Percentiles rank a stretch among this genome's conserved stretches.
Evolutionary conservation across 2,797 vertebrate species (phyloP).

Genomic region (Epinephelus malabaricus): DNA sequence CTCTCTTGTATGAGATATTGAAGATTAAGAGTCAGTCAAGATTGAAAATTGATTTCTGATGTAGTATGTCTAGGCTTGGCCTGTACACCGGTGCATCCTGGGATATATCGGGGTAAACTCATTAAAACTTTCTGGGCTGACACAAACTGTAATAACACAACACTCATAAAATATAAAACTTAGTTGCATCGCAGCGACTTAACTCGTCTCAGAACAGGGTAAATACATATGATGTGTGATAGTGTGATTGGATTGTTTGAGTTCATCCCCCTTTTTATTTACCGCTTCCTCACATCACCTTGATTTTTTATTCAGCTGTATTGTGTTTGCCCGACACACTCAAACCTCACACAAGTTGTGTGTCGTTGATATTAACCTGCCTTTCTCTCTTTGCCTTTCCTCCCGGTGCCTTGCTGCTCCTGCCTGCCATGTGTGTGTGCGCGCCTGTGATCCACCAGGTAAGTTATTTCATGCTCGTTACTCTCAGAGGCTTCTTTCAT

Average conservation of each 20-base stretch:
- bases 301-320: slow-evolving; percentile 26
- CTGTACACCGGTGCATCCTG: slow-evolving; percentile 39
- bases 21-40: slow-evolving; percentile 66
- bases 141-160: slow-evolving; percentile 26
- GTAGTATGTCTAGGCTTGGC: slow-evolving; percentile 15
- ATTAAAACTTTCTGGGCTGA: slow-evolving; percentile 61
- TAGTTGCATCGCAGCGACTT: neutral
- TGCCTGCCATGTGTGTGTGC: slow-evolving; percentile 10
- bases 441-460: slow-evolving; percentile 65
- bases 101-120: slow-evolving; percentile 48
- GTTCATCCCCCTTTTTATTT: slow-evolving; percentile 17
- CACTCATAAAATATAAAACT: neutral
- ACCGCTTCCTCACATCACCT: slow-evolving; percentile 7
- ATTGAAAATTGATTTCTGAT: slow-evolving; percentile 76
- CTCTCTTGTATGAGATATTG: slow-evolving; percentile 55
- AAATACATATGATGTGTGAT: slow-evolving; percentile 11
- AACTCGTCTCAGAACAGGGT: neutral
- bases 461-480: slow-evolving; percentile 67
- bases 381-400: slow-evolving; percentile 39
- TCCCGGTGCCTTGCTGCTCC: slow-evolving; percentile 25
- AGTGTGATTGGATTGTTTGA: neutral
- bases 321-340: slow-evolving; percentile 34
- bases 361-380: slow-evolving; percentile 42
- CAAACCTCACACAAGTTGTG: slow-evolving; percentile 1
- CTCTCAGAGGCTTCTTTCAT: slow-evolving; percentile 57